Evolutionary conservation across 1,140 invertebrate species (phyloP).

Genomic region (Magallana gigas): DNA sequence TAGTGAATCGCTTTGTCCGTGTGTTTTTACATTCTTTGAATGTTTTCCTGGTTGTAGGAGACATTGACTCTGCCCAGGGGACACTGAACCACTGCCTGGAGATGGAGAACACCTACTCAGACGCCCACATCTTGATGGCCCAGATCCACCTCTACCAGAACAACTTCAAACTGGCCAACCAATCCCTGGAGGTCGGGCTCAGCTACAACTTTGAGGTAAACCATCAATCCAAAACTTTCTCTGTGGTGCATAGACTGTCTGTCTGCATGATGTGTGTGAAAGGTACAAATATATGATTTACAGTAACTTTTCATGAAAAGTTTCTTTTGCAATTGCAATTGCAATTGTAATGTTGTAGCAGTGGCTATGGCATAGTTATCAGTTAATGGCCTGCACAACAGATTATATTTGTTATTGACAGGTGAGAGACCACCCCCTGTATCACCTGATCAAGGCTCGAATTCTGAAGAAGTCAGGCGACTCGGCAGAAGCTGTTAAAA

Average conservation of each 20-base stretch:
- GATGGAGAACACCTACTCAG: conserved; percentile 87
- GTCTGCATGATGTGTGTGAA: not conserved
- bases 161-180: conserved; percentile 88
- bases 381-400: not conserved
- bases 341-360: not conserved
- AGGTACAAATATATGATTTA: not conserved
- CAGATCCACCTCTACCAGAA: conserved; percentile 88
- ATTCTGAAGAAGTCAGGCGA: conserved; percentile 89
- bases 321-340: not conserved
- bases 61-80: conserved; percentile 81
- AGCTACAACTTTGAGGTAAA: conserved; percentile 92
- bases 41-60: conserved; percentile 75
- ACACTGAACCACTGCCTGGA: conserved; percentile 87
- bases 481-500: conserved; percentile 87
- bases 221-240: not conserved
- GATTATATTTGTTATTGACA: conserved; percentile 57
- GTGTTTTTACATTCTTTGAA: not conserved
- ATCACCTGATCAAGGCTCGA: conserved; percentile 91
- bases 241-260: not conserved
- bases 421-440: conserved; percentile 92
- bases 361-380: not conserved
- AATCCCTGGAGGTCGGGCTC: conserved; percentile 91
- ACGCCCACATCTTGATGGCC: conserved; percentile 92
- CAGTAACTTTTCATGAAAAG: not conserved
- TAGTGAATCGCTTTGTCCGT: too few relatives aligned